phyloP scores from a whole-genome alignment of 1,140 invertebrate genomes.

The Aphelenchoides fujianensis region DNA sequence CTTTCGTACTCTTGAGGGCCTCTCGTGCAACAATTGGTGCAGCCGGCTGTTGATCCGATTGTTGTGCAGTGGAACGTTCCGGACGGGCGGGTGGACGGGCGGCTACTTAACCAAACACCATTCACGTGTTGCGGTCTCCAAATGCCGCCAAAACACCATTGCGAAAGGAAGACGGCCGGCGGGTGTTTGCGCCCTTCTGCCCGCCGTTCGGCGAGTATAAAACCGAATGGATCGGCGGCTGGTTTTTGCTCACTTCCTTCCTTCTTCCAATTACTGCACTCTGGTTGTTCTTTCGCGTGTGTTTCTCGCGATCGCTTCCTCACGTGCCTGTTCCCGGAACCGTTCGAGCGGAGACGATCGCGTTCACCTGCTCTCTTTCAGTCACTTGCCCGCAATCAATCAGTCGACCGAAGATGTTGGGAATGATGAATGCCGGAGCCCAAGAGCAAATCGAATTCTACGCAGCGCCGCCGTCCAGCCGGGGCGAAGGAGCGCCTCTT shows the following conservation, averaged over 20 bases:
- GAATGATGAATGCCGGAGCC: slow-evolving; percentile 18
- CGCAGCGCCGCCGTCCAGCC: slow-evolving; percentile 5
- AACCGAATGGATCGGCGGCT: not conserved
- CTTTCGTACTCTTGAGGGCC: too few relatives aligned
- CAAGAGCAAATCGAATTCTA: slow-evolving; percentile 9
- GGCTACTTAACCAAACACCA: not conserved
- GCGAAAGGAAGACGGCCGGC: not conserved
- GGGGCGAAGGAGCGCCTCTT: not conserved
- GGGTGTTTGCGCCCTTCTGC: not conserved
- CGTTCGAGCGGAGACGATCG: not conserved
- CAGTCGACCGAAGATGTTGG: slow-evolving; percentile 13
- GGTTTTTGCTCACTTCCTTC: not conserved
- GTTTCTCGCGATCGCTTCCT: too few relatives aligned
- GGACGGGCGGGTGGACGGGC: too few relatives aligned
- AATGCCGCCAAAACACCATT: not conserved
- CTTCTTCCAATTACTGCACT: not conserved
- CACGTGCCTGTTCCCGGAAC: too few relatives aligned
- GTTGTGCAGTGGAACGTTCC: too few relatives aligned
- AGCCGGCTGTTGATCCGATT: too few relatives aligned
- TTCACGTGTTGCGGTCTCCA: not conserved
- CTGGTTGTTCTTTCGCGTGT: not conserved
- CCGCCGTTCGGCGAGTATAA: not conserved
- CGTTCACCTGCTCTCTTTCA: not conserved
- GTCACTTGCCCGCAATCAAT: too few relatives aligned
- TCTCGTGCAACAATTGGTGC: too few relatives aligned